These are phyloP conservation scores for Drosophila murphyi DNA, from an alignment of 1,140 invertebrate genomes.

Conservation along the genomic window DNA sequence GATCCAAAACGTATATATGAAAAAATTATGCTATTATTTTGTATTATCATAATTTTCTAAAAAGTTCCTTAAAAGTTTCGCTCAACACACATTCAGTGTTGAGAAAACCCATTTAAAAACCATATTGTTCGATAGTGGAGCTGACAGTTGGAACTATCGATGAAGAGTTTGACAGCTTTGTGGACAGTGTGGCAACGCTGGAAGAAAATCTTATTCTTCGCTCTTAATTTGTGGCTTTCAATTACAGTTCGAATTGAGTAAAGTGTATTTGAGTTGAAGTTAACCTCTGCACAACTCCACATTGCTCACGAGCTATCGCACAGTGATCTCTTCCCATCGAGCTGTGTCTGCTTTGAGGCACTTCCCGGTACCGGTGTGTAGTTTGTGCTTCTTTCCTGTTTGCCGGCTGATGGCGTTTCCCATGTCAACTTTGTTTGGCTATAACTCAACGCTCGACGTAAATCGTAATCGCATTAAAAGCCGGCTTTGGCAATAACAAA, in stretches of 20 bases:
- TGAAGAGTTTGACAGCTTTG: neutral
- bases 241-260: neutral
- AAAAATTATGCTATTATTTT: no score
- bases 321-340: neutral
- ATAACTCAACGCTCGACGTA: slow-evolving; percentile 32
- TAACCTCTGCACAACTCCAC: neutral
- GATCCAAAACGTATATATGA: no score
- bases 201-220: neutral
- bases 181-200: neutral
- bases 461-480: slow-evolving; percentile 70
- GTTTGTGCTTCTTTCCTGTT: neutral
- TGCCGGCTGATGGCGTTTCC: slow-evolving; percentile 5
- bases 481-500: slow-evolving; percentile 23
- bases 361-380: neutral
- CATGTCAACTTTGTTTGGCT: slow-evolving; percentile 34
- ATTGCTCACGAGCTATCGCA: neutral
- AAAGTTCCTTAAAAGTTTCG: no score
- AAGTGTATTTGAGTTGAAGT: neutral
- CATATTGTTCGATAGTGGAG: no score
- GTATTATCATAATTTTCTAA: no score
- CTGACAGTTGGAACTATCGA: neutral
- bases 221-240: neutral
- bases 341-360: neutral
- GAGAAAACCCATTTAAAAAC: no score
- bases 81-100: no score